phyloP scores from a whole-genome alignment of 2,797 vertebrate species.

The Anabas testudineus region DNA sequence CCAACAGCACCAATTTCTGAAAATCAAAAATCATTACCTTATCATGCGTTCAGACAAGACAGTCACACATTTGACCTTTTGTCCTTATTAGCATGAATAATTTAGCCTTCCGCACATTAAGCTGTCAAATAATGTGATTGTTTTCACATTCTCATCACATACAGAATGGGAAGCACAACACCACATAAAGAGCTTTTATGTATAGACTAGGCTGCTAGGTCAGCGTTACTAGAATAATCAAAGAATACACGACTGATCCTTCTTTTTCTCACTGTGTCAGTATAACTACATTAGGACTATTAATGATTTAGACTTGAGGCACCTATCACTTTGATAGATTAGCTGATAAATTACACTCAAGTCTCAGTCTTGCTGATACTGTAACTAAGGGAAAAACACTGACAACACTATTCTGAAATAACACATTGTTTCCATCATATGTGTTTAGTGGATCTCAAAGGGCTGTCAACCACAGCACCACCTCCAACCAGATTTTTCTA shows the following conservation, averaged over 20 bases:
- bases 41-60: constrained; percentile 22
- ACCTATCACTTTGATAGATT: too few relatives aligned
- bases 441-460: neutral
- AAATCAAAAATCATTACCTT: constrained; percentile 39
- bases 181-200: constrained; percentile 61
- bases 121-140: constrained; percentile 20
- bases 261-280: constrained; percentile 17
- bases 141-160: constrained; percentile 37
- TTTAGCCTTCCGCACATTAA: constrained; percentile 1
- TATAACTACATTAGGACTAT: constrained; percentile 41
- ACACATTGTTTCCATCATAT: constrained; percentile 2
- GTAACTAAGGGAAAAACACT: constrained; percentile 9
- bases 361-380: constrained; percentile 22
- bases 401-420: constrained; percentile 6
- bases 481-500: constrained; percentile 7
- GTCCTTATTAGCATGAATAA: constrained; percentile 9
- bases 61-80: neutral
- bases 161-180: constrained; percentile 66
- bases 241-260: neutral
- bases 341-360: constrained; percentile 44
- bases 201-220: too few relatives aligned
- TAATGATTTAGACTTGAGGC: constrained; percentile 56
- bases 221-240: neutral
- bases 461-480: neutral
- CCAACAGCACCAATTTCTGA: constrained; percentile 20